phyloP scores from a whole-genome alignment of 2,888 invertebrate genomes.

The Eilema caniola region DNA sequence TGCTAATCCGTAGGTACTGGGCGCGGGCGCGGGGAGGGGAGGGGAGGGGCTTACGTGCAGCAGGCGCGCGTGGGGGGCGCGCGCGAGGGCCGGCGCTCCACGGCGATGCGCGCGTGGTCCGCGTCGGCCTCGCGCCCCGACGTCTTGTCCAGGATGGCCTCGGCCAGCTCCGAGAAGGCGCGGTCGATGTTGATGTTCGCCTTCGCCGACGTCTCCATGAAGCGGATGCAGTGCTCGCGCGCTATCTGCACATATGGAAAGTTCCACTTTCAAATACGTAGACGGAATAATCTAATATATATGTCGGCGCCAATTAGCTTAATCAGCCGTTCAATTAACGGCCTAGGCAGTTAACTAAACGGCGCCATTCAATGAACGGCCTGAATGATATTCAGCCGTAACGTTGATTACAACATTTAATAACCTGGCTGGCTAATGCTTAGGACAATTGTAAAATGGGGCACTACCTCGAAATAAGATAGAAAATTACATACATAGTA shows the following conservation, averaged over 20 bases:
- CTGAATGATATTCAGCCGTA: no score
- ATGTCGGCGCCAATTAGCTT: no score
- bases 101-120: constrained; percentile 84
- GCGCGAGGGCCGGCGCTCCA: constrained; percentile 91
- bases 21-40: not conserved
- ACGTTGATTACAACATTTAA: no score
- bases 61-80: constrained; percentile 87
- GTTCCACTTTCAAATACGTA: not conserved
- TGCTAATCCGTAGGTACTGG: not conserved
- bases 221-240: constrained; percentile 97
- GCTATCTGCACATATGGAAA: constrained; percentile 92
- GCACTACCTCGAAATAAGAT: no score
- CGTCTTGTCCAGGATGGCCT: constrained; percentile 97
- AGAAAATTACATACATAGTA: no score
- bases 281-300: no score
- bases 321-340: no score
- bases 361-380: no score
- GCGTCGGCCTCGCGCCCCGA: constrained; percentile 93
- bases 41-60: constrained; percentile 69
- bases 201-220: constrained; percentile 99
- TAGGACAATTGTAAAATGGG: no score
- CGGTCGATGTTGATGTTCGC: constrained; percentile 98
- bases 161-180: constrained; percentile 97
- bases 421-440: no score
- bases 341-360: no score